Evolutionary conservation across 2,888 invertebrate species (phyloP).

Genomic region (Epinotia demarniana): DNA sequence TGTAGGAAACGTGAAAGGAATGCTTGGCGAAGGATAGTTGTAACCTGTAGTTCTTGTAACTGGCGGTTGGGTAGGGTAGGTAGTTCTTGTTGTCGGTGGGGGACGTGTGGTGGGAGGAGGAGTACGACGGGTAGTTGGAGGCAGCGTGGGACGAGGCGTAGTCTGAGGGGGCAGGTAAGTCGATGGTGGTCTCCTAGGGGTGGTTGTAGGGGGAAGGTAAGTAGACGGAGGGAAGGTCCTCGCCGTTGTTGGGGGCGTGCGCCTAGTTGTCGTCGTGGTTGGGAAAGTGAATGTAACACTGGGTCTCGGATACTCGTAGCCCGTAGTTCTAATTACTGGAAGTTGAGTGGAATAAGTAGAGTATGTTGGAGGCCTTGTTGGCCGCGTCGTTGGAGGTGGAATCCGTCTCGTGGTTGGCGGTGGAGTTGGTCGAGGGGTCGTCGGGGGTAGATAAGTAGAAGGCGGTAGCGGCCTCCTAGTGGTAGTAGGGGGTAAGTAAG

Average conservation of each 20-base stretch:
- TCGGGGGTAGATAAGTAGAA: conserved; percentile 48
- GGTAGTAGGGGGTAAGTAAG: conserved; percentile 53
- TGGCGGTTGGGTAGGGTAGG: conserved; percentile 34
- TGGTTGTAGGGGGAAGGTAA: conserved; percentile 17
- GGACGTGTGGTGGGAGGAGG: conserved; percentile 47
- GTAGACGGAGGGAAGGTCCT: conserved; percentile 23
- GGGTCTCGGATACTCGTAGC: conserved; percentile 50
- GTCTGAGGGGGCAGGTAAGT: conserved; percentile 48
- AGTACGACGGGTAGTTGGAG: conserved; percentile 45
- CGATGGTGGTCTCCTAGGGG: conserved; percentile 38
- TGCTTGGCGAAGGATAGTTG: conserved; percentile 58
- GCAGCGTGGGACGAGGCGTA: conserved; percentile 49
- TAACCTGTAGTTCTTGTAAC: conserved; percentile 61
- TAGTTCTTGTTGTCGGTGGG: conserved; percentile 33
- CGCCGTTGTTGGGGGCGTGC: conserved; percentile 14
- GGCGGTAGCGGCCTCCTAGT: conserved; percentile 49
- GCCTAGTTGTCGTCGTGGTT: conserved; percentile 25
- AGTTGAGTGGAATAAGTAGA: conserved; percentile 46
- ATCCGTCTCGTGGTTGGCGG: conserved; percentile 46
- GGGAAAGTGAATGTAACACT: conserved; percentile 54
- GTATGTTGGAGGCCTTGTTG: conserved; percentile 48
- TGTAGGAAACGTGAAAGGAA: conserved; percentile 54
- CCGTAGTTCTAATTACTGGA: conserved; percentile 46
- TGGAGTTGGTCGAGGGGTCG: conserved; percentile 48
- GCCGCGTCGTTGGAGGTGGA: conserved; percentile 34